Percentiles rank a stretch among this genome's conserved stretches.
phyloP scores from a whole-genome alignment of 1,140 invertebrate species.

The Sesamia nonagrioides region DNA sequence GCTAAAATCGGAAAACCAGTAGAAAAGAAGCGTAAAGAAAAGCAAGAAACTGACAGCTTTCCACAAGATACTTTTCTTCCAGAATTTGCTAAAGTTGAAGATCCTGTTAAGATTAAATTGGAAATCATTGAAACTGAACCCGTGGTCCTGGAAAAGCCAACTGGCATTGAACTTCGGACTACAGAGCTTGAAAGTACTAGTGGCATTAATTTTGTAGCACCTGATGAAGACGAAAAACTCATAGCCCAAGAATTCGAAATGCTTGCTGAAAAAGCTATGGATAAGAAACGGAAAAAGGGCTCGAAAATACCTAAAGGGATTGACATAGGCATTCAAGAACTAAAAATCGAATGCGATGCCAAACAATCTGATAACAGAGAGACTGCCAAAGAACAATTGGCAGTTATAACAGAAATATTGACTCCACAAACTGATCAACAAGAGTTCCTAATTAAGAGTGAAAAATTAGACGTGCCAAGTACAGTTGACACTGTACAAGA shows the following conservation, averaged over 20 bases:
- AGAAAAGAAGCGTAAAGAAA: slow-evolving; percentile 71
- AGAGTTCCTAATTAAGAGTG: slow-evolving; percentile 2
- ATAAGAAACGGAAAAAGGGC: slow-evolving; percentile 57
- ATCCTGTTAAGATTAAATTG: neutral
- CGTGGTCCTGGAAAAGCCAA: neutral
- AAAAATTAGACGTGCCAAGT: slow-evolving; percentile 4
- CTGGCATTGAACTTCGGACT: neutral
- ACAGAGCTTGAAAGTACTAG: neutral
- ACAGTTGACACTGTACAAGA: slow-evolving; percentile 3
- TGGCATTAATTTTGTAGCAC: neutral
- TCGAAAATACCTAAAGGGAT: slow-evolving; percentile 48
- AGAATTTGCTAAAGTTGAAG: neutral
- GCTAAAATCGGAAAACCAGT: slow-evolving; percentile 77
- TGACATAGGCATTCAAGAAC: slow-evolving; percentile 22
- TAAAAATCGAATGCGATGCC: neutral
- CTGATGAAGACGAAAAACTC: slow-evolving; percentile 47
- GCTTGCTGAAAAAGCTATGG: slow-evolving; percentile 40
- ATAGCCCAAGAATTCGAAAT: slow-evolving; percentile 35
- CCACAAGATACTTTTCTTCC: neutral
- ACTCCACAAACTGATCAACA: slow-evolving; percentile 32
- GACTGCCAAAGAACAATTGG: slow-evolving; percentile 3
- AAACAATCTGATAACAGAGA: slow-evolving; percentile 22
- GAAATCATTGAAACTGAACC: slow-evolving; percentile 2
- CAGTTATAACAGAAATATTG: slow-evolving; percentile 25
- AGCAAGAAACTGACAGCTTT: slow-evolving; percentile 51